phyloP scores from a whole-genome alignment of 2,888 invertebrate species.

The Conus canariensis region DNA sequence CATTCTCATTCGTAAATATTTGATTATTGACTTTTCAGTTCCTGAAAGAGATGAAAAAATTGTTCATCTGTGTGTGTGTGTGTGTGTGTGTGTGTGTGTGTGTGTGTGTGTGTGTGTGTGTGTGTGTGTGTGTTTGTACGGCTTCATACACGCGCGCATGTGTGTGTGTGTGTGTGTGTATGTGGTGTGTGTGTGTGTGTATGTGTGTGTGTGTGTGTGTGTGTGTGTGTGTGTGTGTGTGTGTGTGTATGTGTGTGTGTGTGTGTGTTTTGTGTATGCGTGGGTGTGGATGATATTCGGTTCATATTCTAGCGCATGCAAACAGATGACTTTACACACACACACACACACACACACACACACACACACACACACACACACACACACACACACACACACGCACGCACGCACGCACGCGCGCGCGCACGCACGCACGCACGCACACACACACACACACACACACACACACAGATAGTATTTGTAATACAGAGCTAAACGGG shows the following conservation, averaged over 20 bases:
- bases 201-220: background rate
- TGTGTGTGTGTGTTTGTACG: background rate
- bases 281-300: background rate
- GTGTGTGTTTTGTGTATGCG: background rate
- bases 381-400: background rate
- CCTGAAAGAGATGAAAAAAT: too few species aligned
- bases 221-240: conserved; percentile 2
- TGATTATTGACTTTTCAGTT: too few species aligned
- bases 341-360: too few species aligned
- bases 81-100: background rate
- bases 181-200: background rate
- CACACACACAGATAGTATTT: background rate
- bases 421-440: background rate
- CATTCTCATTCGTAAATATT: too few species aligned
- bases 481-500: too few species aligned
- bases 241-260: background rate
- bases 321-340: too few species aligned
- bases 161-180: background rate
- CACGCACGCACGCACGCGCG: background rate
- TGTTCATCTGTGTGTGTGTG: background rate
- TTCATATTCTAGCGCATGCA: too few species aligned
- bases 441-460: conserved; percentile 20
- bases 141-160: background rate
- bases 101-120: background rate
- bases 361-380: background rate